Evolutionary conservation across 2,888 invertebrate genomes (phyloP).

Genomic region (Microctonus brassicae): DNA sequence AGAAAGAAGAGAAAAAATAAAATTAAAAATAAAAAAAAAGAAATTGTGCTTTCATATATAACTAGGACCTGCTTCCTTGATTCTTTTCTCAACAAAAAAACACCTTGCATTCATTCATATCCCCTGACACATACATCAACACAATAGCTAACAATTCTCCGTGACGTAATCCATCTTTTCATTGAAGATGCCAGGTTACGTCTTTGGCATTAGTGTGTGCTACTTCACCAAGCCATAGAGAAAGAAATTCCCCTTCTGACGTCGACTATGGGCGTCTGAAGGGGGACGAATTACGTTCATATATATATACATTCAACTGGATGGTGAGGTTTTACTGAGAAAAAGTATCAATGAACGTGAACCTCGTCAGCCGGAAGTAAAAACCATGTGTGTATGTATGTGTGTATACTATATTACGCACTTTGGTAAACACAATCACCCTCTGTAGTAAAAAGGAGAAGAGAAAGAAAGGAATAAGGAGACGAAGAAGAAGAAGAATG

Average conservation of each 20-base stretch:
- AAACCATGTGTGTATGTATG: slow-evolving; percentile 33
- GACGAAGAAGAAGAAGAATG: neutral
- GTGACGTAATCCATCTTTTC: slow-evolving; percentile 49
- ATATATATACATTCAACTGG: neutral
- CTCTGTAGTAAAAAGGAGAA: slow-evolving; percentile 38
- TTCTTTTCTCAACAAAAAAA: neutral
- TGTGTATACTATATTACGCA: slow-evolving; percentile 14
- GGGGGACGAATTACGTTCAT: neutral
- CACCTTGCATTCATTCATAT: slow-evolving; percentile 26
- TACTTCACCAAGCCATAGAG: neutral
- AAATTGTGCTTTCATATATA: neutral
- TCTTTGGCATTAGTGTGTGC: slow-evolving; percentile 31
- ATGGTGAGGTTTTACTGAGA: slow-evolving; percentile 37
- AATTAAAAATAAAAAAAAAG: neutral
- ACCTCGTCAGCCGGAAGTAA: slow-evolving; percentile 38
- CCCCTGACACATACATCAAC: neutral
- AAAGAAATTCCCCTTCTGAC: slow-evolving; percentile 13
- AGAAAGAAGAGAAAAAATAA: neutral
- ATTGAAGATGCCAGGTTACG: slow-evolving; percentile 45
- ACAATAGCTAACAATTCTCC: slow-evolving; percentile 25
- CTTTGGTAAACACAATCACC: slow-evolving; percentile 35
- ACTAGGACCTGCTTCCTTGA: slow-evolving; percentile 21
- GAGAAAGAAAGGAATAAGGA: neutral
- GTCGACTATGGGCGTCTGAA: slow-evolving; percentile 12
- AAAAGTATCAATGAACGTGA: slow-evolving; percentile 44